Evolutionary conservation across 1,140 invertebrate genomes (phyloP).

Genomic region (Laupala kohalensis): DNA sequence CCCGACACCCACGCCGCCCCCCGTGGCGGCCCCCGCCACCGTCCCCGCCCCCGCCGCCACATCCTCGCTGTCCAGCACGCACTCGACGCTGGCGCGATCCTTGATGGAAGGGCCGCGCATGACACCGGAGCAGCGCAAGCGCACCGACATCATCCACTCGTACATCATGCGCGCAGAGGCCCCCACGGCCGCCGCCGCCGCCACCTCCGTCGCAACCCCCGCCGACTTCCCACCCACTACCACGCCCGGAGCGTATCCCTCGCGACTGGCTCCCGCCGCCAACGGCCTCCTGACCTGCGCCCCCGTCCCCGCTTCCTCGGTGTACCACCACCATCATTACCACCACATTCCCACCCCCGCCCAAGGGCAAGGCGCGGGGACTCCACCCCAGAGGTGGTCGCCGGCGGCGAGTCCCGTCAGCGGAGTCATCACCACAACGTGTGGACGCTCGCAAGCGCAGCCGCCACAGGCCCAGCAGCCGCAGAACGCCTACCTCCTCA

Average conservation of each 20-base stretch:
- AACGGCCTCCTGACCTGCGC: slow-evolving; percentile 1
- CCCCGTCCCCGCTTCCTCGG: background rate
- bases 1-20: slow-evolving; percentile 21
- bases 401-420: slow-evolving; percentile 8
- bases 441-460: background rate
- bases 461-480: background rate
- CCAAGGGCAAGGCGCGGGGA: slow-evolving; percentile 12
- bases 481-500: slow-evolving; percentile 13
- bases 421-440: slow-evolving; percentile 22
- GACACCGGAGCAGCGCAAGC: slow-evolving; percentile 77
- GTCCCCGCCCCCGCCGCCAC: slow-evolving; percentile 1
- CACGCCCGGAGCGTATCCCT: background rate
- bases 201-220: background rate
- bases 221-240: background rate
- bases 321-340: background rate
- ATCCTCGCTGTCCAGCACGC: slow-evolving; percentile 54
- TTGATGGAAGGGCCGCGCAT: slow-evolving; percentile 77
- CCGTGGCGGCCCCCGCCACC: slow-evolving; percentile 11
- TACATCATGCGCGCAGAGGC: slow-evolving; percentile 66
- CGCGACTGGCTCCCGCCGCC: background rate
- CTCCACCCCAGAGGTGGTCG: background rate
- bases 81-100: slow-evolving; percentile 73
- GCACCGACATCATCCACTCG: slow-evolving; percentile 77
- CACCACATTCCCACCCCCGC: slow-evolving; percentile 14
- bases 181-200: background rate